These are phyloP conservation scores for Zoanthus sansibaricus DNA, from an alignment of 92 coral and sea anemone species.

Conservation along the genomic window DNA sequence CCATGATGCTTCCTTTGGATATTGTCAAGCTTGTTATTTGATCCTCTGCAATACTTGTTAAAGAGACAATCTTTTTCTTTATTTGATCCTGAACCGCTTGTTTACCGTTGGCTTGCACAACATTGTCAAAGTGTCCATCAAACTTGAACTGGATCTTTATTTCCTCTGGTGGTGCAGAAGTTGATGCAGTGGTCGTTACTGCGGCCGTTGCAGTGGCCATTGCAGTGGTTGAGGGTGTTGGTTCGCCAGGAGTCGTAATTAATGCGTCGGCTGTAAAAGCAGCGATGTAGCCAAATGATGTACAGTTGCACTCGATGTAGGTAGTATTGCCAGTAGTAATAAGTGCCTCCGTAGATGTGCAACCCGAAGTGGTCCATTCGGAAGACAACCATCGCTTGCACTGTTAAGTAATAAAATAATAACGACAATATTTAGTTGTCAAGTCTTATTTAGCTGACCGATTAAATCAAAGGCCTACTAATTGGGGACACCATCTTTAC, in stretches of 20 bases:
- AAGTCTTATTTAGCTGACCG: no score
- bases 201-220: no score
- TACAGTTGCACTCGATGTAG: slow-evolving; percentile 33
- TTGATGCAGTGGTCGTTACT: neutral
- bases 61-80: neutral
- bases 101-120: neutral
- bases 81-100: neutral
- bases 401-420: neutral
- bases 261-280: slow-evolving; percentile 1
- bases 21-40: slow-evolving; percentile 16
- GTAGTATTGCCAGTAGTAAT: slow-evolving; percentile 11
- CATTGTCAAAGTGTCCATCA: neutral
- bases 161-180: neutral
- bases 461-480: no score
- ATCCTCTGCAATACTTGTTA: neutral
- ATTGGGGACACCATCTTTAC: no score
- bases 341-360: slow-evolving; percentile 5
- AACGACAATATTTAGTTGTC: no score
- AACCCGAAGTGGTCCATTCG: slow-evolving; percentile 5
- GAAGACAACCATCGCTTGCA: slow-evolving; percentile 38
- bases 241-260: neutral
- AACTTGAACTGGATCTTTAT: slow-evolving; percentile 7
- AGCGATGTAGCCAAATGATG: slow-evolving; percentile 12
- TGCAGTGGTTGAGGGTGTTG: neutral
- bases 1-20: slow-evolving; percentile 14